Percentiles rank a stretch among this genome's conserved stretches.
phyloP scores from a whole-genome alignment of 2,888 invertebrate species.

The Drosophila paracracens region DNA sequence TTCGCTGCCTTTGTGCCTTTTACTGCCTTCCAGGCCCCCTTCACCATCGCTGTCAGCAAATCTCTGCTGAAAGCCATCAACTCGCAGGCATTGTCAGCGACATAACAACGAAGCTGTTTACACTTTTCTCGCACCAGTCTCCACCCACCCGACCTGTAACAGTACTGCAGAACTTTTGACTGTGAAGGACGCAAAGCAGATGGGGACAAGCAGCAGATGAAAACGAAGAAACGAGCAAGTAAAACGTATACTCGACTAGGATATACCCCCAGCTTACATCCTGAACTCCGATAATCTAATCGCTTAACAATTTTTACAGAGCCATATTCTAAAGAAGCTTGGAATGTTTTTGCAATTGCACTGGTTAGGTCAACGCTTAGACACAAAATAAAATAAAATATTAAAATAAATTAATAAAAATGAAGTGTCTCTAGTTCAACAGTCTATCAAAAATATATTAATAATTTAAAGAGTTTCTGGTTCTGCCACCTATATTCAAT shows the following conservation, averaged over 20 bases:
- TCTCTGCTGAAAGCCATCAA: conserved; percentile 76
- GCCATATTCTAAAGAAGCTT: not conserved
- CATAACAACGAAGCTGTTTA: conserved; percentile 77
- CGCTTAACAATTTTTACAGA: not conserved
- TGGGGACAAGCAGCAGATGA: not conserved
- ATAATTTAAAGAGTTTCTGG: not conserved
- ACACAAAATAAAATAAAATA: not conserved
- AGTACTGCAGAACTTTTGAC: conserved; percentile 21
- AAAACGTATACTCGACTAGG: not conserved
- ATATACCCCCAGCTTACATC: not conserved
- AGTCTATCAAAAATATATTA: not conserved
- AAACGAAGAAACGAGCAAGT: not conserved
- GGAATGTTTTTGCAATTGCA: not conserved
- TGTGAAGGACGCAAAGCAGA: conserved; percentile 7
- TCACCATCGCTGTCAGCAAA: conserved; percentile 58
- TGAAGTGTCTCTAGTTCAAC: not conserved
- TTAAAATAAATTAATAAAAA: not conserved
- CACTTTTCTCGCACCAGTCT: conserved; percentile 53
- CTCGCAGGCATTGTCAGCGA: conserved; percentile 75
- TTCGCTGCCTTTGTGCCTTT: conserved; percentile 71
- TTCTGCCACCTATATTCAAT: not conserved
- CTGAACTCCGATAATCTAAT: not conserved
- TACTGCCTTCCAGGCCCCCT: conserved; percentile 42
- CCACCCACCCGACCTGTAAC: conserved; percentile 1
- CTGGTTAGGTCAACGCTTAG: not conserved